Base-by-base conservation (phyloP, 2,113 vertebrate species). In the Austrofundulus limnaeus region DNA sequence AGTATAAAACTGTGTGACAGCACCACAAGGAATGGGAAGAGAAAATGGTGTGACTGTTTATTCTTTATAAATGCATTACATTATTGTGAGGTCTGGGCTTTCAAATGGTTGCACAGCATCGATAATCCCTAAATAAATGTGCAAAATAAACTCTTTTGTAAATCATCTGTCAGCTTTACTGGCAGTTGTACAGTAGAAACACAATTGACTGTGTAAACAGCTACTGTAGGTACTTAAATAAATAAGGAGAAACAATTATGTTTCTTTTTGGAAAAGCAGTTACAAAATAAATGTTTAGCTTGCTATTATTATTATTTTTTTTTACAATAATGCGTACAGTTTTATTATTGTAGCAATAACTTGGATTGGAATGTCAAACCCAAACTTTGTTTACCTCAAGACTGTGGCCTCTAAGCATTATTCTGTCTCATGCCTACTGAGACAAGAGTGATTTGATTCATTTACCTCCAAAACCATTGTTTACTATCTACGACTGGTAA, bases 41-140 rank as follows among this genome's bases (percentile, higher is more conserved):
- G 28, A 85, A 67, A 77, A 50, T 68, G 43, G 19, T 46, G 45
- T 19, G 52, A 49, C 50, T 45, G 59, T 60, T 82, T 62, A 75
- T 78, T 77, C 54, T 61, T 49, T 63, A 46, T 66, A 41, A 54
- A 72, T 48, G 10, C 20, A 56, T 42, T 16, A 47, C 75, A 64
- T 69, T 54, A 72, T 59, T 20, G 69, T 67, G 63, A 74, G 50
- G 56, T 58, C 57, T n/a, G 21, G 61, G 66, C 60, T 64, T 74
- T 24, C 39, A 58, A 52, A 66, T 61, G 76, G 74, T 77, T 82
- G 62, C 77, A 61, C 58, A 54, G 62, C 54, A 68, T 75, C 71
- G 53, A 65, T 82, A 83, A 83, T 85, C 63, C 78, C 42, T 41
- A 23, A 60, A 66, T 72, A 52, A 84, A 80, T 42, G 31, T 21